phyloP scores from a whole-genome alignment of 2,888 invertebrate genomes.

The Agrotis puta region DNA sequence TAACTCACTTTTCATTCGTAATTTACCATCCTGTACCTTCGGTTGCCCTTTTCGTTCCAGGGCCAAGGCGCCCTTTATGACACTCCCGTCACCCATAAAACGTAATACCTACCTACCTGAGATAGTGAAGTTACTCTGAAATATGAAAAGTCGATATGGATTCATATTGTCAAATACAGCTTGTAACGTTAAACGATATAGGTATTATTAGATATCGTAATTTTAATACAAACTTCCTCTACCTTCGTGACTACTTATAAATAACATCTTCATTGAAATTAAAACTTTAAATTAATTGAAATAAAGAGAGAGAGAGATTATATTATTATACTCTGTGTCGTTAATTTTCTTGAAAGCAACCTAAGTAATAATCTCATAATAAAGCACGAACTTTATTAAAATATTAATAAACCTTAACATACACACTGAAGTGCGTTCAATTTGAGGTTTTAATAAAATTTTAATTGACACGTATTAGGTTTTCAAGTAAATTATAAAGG shows the following conservation, averaged over 20 bases:
- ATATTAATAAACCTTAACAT: conserved; percentile 83
- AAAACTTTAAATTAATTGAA: conserved; percentile 1
- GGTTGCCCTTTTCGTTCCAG: too few relatives aligned
- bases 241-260: neutral
- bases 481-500: conserved; percentile 88
- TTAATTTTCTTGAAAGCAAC: conserved; percentile 52
- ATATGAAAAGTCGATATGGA: neutral
- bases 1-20: too few relatives aligned
- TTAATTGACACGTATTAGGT: conserved; percentile 90
- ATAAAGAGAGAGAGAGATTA: neutral
- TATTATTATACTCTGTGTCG: conserved; percentile 7
- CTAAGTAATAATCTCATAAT: conserved; percentile 53
- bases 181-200: too few relatives aligned
- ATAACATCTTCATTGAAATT: neutral
- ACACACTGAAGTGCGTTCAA: conserved; percentile 80
- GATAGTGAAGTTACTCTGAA: neutral
- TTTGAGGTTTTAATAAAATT: conserved; percentile 86
- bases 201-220: neutral
- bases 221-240: neutral
- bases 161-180: neutral
- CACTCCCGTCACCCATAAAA: too few relatives aligned
- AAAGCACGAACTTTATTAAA: conserved; percentile 78
- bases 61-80: too few relatives aligned
- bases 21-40: too few relatives aligned
- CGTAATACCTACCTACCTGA: too few relatives aligned